A percentile compares a stretch with the other conserved stretches of the same genome.
phyloP scores from a whole-genome alignment of 1,140 invertebrate genomes.

The Myzus persicae region DNA sequence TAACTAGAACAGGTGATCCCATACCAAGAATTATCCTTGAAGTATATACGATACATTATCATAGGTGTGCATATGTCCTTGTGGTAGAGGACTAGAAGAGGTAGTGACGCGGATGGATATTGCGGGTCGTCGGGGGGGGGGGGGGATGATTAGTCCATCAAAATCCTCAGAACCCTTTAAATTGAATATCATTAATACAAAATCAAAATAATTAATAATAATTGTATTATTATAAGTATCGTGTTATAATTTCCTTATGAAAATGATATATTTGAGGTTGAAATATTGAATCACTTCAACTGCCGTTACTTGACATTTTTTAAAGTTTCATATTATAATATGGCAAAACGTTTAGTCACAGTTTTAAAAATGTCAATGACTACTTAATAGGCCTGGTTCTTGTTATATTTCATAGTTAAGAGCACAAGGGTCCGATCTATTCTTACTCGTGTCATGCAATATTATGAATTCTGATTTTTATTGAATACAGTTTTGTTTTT shows the following conservation, averaged over 20 bases:
- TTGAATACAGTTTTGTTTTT: too few relatives aligned
- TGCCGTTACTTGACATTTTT: too few relatives aligned
- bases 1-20: not conserved
- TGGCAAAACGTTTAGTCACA: too few relatives aligned
- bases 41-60: not conserved
- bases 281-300: too few relatives aligned
- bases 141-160: not conserved
- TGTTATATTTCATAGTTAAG: not conserved
- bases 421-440: not conserved
- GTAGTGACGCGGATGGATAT: not conserved
- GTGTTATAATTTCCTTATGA: too few relatives aligned
- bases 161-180: not conserved
- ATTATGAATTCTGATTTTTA: too few relatives aligned
- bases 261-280: too few relatives aligned
- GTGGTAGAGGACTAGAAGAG: not conserved
- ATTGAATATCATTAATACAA: not conserved
- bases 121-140: not conserved
- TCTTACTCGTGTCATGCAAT: too few relatives aligned
- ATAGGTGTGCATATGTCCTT: not conserved
- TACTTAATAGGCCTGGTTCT: too few relatives aligned
- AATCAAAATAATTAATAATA: not conserved
- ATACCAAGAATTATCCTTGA: not conserved
- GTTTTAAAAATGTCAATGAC: not conserved
- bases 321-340: too few relatives aligned
- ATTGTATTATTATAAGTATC: not conserved